Conservation (phyloP, 1,140 invertebrate species). For the Papilio glaucus region DNA sequence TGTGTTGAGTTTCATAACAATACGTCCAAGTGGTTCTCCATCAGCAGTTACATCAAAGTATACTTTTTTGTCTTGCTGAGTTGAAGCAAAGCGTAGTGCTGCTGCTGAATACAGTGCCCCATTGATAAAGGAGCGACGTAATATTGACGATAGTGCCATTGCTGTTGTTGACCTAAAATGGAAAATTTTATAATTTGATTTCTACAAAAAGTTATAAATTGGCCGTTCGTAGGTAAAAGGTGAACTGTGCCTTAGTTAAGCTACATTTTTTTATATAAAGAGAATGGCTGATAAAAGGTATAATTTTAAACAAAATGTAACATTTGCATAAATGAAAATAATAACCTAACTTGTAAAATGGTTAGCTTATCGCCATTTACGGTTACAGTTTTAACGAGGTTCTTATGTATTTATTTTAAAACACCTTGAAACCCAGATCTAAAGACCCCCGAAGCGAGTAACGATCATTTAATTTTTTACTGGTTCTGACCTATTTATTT, state of each 20-base stretch:
- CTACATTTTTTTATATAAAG: too few relatives aligned
- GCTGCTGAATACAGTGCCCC: constrained; percentile 74
- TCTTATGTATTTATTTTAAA: too few relatives aligned
- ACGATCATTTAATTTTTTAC: too few relatives aligned
- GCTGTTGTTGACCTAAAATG: background rate
- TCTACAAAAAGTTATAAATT: too few relatives aligned
- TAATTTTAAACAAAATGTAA: too few relatives aligned
- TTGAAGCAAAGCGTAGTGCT: constrained; percentile 69
- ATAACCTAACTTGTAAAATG: background rate
- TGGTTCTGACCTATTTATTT: too few relatives aligned
- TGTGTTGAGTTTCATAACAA: constrained; percentile 88
- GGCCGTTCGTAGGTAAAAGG: too few relatives aligned
- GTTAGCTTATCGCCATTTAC: background rate
- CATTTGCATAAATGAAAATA: background rate
- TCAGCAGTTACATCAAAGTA: constrained; percentile 86
- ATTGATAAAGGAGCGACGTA: constrained; percentile 67
- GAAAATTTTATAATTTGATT: background rate
- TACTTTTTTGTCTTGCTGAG: constrained; percentile 71
- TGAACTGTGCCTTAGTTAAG: too few relatives aligned
- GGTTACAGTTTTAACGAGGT: too few relatives aligned
- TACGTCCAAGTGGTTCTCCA: constrained; percentile 85
- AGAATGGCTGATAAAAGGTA: too few relatives aligned
- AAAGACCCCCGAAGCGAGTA: too few relatives aligned
- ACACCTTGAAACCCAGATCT: too few relatives aligned
- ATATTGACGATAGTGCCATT: constrained; percentile 52